Evolutionary conservation across 2,797 vertebrate species (phyloP), one percentile per base, ranked within the genome.

Genomic region (Eulemur rubriventer): DNA sequence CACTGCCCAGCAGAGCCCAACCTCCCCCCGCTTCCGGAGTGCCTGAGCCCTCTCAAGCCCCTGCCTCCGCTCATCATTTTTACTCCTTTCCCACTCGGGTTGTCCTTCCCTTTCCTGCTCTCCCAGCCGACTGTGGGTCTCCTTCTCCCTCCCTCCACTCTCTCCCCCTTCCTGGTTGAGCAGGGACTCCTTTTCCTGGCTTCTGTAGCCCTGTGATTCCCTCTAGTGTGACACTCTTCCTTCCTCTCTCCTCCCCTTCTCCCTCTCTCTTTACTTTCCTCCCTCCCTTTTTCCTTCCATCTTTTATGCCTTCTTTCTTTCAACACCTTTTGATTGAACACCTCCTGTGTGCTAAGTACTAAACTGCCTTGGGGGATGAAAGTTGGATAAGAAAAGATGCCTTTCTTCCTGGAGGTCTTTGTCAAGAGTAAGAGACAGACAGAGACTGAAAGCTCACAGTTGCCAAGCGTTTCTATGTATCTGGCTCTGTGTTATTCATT

Each of bases 31-130:
- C 48, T 76, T 59, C 48, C 7, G 2, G 28, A 33, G 38, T 41
- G 26, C 13, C 72, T 50, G 33, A 11, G 16, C 67, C 33, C 67
- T 61, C 12, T 13, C 57, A 41, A 28, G 30, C 7, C 28, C 28
- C 59, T 41, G 72, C 6, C 4, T 78, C 26, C 30, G n/a, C 20
- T 13, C 16, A 4, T 1, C 18, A 17, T 20, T 5, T 5, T 13
- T 7, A 30, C 20, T 55, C 5, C 0, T 22, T 28, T 55, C 63
- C 55, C 17, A 30, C 41, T 7, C 1, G 41, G 22, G n/a, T 18
- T 0, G 2, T 30, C 35, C 30, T 38, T 17, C 9, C 33, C 14
- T 2, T 7, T 7, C 3, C 52, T 24, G 0, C 0, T 1, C 10
- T 2, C 30, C 6, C 16, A 43, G 18, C 16, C 1, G 4, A 11